These are phyloP conservation scores for Centropus unirufus DNA, from an alignment of 2,113 vertebrate genomes.

Conservation along the genomic window DNA sequence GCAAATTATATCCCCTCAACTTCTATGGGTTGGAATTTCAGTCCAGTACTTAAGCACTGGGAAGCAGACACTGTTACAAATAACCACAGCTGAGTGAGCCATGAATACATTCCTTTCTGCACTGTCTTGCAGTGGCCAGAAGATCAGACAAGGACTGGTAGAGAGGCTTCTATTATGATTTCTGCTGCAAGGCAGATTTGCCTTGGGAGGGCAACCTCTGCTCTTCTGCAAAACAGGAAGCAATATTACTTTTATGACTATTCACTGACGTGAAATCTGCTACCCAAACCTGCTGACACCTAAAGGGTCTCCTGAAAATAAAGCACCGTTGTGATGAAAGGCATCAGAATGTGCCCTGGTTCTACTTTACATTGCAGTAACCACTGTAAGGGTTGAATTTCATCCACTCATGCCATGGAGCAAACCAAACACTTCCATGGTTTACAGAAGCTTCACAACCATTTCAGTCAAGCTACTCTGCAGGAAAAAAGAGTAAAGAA, in stretches of 20 bases:
- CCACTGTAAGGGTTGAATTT: neutral
- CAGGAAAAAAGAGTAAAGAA: neutral
- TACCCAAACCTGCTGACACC: neutral
- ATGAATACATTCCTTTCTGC: neutral
- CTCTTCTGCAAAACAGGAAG: neutral
- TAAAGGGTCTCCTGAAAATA: neutral
- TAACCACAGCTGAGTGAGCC: neutral
- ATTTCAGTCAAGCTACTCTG: neutral
- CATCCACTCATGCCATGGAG: neutral
- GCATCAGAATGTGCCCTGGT: neutral
- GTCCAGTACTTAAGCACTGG: neutral
- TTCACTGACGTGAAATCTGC: neutral
- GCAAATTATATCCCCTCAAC: neutral
- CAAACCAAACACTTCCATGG: neutral
- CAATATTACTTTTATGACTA: neutral
- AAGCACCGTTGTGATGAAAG: neutral
- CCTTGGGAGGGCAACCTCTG: neutral
- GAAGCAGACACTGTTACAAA: neutral
- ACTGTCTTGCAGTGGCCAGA: neutral
- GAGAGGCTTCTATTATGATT: neutral
- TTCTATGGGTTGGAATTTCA: accelerated
- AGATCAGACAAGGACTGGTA: accelerated
- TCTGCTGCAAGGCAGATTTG: accelerated
- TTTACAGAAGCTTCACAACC: neutral
- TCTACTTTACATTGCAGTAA: neutral